Evolutionary conservation across 2,888 invertebrate genomes (phyloP).

Genomic region (Drosophila paramelanica): DNA sequence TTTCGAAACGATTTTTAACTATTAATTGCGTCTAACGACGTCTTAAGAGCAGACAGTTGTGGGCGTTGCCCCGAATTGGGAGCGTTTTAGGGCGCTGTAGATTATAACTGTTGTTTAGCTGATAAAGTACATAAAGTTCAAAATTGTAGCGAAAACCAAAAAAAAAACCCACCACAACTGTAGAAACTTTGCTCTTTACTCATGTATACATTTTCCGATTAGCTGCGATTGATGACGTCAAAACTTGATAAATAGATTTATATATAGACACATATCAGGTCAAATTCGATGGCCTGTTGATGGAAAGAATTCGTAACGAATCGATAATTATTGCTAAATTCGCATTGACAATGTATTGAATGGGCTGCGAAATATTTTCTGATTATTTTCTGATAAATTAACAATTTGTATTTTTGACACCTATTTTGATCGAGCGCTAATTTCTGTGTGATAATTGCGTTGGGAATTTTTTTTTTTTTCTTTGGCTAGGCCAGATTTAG

Average conservation of each 20-base stretch:
- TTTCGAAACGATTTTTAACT: slow-evolving; percentile 57
- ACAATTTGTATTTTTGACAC: slow-evolving; percentile 50
- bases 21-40: slow-evolving; percentile 58
- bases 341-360: slow-evolving; percentile 22
- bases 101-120: not conserved
- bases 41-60: slow-evolving; percentile 14
- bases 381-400: slow-evolving; percentile 51
- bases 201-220: slow-evolving; percentile 49
- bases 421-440: slow-evolving; percentile 70
- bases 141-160: not conserved
- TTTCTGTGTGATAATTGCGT: slow-evolving; percentile 58
- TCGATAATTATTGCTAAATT: slow-evolving; percentile 55
- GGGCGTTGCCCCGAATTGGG: slow-evolving; percentile 5
- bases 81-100: not conserved
- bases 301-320: slow-evolving; percentile 46
- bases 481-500: slow-evolving; percentile 5
- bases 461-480: slow-evolving; percentile 36
- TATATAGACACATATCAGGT: slow-evolving; percentile 12
- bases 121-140: not conserved
- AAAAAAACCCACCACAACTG: not conserved
- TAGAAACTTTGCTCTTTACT: slow-evolving; percentile 17
- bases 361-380: slow-evolving; percentile 62
- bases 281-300: slow-evolving; percentile 43
- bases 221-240: slow-evolving; percentile 57
- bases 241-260: slow-evolving; percentile 22